A percentile compares a stretch with the other conserved stretches of the same genome.
These are phyloP conservation scores for Nemurella pictetii DNA, from an alignment of 2,888 invertebrate genomes.

Conservation along the genomic window DNA sequence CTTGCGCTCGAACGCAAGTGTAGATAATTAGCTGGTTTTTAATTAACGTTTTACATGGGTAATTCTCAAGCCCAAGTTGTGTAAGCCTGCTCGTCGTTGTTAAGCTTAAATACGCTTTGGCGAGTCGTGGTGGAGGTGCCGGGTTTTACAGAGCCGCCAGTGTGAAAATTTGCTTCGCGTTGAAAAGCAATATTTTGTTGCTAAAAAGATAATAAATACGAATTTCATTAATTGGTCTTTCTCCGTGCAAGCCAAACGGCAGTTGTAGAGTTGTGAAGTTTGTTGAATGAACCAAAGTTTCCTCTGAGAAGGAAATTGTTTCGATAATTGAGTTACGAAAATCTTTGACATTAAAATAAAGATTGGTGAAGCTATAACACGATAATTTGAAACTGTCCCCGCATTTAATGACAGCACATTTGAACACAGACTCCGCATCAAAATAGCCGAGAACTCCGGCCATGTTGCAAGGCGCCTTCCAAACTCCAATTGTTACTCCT, in stretches of 20 bases:
- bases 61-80: not conserved
- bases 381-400: not conserved
- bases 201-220: not conserved
- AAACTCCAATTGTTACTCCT: not conserved
- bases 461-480: not conserved
- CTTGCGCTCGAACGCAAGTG: not conserved
- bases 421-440: not conserved
- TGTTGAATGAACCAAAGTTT: not conserved
- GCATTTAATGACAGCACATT: not conserved
- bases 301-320: not conserved
- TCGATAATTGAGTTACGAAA: no score
- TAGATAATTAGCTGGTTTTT: not conserved
- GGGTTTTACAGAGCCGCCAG: not conserved
- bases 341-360: no score
- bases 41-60: not conserved
- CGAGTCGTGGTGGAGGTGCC: constrained; percentile 16
- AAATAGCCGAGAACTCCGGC: not conserved
- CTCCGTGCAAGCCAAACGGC: not conserved
- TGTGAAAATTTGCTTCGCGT: no score
- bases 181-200: no score
- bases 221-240: no score
- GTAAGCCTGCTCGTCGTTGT: not conserved
- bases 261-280: not conserved
- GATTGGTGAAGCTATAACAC: not conserved
- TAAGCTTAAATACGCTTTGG: not conserved